A percentile compares a stretch with the other conserved stretches of the same genome.
These are phyloP conservation scores for Tillus elongatus DNA, from an alignment of 2,888 invertebrate genomes.

Conservation along the genomic window DNA sequence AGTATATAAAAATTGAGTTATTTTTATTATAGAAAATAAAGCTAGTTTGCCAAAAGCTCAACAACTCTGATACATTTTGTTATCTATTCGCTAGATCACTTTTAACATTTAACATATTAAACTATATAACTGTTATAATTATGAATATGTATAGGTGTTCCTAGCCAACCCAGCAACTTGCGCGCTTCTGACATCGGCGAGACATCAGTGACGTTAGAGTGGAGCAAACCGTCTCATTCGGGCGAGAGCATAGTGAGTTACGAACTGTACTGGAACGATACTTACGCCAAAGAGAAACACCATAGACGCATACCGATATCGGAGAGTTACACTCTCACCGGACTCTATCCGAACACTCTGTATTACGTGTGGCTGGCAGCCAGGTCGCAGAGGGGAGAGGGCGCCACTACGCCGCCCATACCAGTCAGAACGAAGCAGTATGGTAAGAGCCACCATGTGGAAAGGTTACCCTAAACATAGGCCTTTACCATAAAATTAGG, in stretches of 20 bases:
- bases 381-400: conserved; percentile 85
- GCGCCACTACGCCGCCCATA: conserved; percentile 89
- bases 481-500: too few species aligned
- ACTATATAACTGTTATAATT: too few species aligned
- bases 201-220: conserved; percentile 81
- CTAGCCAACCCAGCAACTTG: conserved; percentile 89
- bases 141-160: conserved; percentile 74
- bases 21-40: not conserved
- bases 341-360: conserved; percentile 88
- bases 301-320: conserved; percentile 74
- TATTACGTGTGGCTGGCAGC: conserved; percentile 98
- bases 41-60: not conserved
- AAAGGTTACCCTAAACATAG: too few species aligned
- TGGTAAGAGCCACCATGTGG: too few species aligned
- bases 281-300: conserved; percentile 82
- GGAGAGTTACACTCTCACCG: conserved; percentile 79
- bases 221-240: conserved; percentile 86
- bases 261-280: conserved; percentile 96
- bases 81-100: not conserved
- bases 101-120: too few species aligned
- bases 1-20: too few species aligned
- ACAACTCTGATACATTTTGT: not conserved
- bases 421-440: conserved; percentile 94
- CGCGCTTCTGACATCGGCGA: conserved; percentile 81
- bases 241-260: conserved; percentile 91